Percentiles rank a stretch among this genome's conserved stretches.
Evolutionary conservation across 2,797 vertebrate genomes (phyloP).

Genomic region (Sebastiscus albofasciatus): DNA sequence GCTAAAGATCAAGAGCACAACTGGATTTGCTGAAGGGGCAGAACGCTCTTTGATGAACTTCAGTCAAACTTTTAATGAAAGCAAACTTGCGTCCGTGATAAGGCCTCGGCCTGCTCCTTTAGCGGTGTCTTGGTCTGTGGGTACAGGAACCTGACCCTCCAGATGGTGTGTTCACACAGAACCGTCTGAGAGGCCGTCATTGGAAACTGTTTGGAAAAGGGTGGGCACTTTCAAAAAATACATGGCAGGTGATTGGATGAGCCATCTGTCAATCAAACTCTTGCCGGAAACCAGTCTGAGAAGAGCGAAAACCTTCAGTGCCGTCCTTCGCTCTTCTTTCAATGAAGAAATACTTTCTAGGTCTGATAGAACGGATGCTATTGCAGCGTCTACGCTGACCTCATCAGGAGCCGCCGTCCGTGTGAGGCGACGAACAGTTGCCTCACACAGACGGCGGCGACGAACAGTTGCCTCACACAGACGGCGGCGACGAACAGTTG

Average conservation of each 20-base stretch:
- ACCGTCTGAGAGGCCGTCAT: background rate
- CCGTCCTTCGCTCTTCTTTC: too few species aligned
- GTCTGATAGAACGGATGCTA: too few species aligned
- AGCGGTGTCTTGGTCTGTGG: background rate
- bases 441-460: too few species aligned
- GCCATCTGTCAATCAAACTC: too few species aligned
- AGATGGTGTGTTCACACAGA: background rate
- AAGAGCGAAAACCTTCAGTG: too few species aligned
- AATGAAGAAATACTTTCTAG: too few species aligned
- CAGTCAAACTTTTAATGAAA: slow-evolving; percentile 62
- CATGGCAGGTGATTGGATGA: background rate
- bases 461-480: too few species aligned
- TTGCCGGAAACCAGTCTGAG: too few species aligned
- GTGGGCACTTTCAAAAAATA: background rate
- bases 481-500: too few species aligned
- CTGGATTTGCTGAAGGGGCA: slow-evolving; percentile 58
- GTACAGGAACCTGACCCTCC: background rate
- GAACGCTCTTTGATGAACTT: slow-evolving; percentile 71
- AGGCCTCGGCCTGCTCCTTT: slow-evolving; percentile 8
- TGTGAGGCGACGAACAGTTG: too few species aligned
- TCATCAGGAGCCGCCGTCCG: too few species aligned
- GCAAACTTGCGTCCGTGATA: slow-evolving; percentile 13
- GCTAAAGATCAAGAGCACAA: slow-evolving; percentile 59
- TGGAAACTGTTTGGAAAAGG: background rate
- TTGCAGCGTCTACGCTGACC: too few species aligned